Base-by-base conservation (phyloP, 1,140 invertebrate genomes). In the Ceratina calcarata region DNA sequence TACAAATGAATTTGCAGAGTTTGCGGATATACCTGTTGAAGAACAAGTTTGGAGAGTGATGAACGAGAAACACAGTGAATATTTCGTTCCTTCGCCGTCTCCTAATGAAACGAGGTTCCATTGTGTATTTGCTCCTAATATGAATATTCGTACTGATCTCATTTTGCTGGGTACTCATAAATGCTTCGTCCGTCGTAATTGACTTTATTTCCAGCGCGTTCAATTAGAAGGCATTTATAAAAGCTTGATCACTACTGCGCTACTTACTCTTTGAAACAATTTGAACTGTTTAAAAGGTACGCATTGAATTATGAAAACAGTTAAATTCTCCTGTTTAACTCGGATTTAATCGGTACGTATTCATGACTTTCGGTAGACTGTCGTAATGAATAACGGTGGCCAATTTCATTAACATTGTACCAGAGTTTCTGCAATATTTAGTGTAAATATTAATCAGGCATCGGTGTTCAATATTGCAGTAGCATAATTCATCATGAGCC, bases 271-370 rank as follows among this genome's bases (percentile, higher is more conserved):
- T 64, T 51, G 6, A 49, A 61, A 7, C 15, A 76, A 76, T 76
- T 51, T 32, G 45, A 68, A 68, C 58, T 53, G 8, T 7, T 24
- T 37, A 22, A 53, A 1, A 37, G 58, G n/a, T 55, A 15, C 32
- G 49, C 12, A 22, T 24, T 71, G 51, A 61, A 78, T 78, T 60
- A 37, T 12, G 20, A 22, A 16, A 45, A 70, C 20, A 67, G 16
- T 45, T 66, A 27, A n/a, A 55, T 68, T 61, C 53, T 60, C 64
- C 71, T 49, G 15, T 71, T 57, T 71, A 71, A 78, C 51, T 78
- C 51, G 51, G 27, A 78, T 62, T 62, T 62, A 78, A 62, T 70
- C 58, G 27, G 45, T 55, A 55, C 20, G 75, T 62, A 70, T 62
- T 62, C 67, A 66, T 66, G 55, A 20, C 18, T 27, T 78, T 70